phyloP scores from a whole-genome alignment of 2,797 vertebrate species.

The Chloroceryle inda region DNA sequence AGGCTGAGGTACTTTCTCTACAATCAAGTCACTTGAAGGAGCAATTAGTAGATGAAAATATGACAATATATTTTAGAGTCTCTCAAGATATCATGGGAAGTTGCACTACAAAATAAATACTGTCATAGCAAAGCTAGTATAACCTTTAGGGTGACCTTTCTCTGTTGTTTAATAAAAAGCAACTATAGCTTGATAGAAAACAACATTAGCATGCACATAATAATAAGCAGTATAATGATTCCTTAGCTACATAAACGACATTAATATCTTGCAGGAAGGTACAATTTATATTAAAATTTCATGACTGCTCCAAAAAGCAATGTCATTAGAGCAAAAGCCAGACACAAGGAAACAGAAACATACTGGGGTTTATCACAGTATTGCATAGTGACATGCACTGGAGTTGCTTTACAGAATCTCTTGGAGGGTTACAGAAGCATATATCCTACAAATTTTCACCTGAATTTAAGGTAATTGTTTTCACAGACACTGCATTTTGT shows the following conservation, averaged over 20 bases:
- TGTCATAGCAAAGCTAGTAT: neutral
- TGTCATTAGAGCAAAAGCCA: neutral
- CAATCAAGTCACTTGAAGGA: conserved; percentile 3
- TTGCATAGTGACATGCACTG: neutral
- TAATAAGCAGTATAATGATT: conserved; percentile 24
- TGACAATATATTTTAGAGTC: conserved; percentile 20
- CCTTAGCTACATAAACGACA: neutral
- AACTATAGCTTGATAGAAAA: conserved; percentile 10
- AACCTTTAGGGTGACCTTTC: conserved; percentile 46
- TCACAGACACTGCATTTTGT: neutral
- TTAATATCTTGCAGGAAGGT: conserved; percentile 21
- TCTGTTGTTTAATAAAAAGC: conserved; percentile 19
- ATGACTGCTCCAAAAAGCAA: neutral
- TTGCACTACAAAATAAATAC: conserved; percentile 2
- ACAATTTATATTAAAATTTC: conserved; percentile 28
- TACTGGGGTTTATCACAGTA: neutral
- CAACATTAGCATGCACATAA: conserved; percentile 44
- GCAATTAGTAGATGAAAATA: conserved; percentile 42
- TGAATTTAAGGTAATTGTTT: neutral
- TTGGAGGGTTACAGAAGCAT: neutral
- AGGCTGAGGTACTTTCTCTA: neutral
- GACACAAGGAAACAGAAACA: neutral
- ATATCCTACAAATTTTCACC: neutral
- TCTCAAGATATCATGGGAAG: neutral
- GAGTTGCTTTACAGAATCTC: neutral